Evolutionary conservation across 2,888 invertebrate species (phyloP), one percentile per base, ranked within the genome.

Genomic region (Calephelis perditalis): DNA sequence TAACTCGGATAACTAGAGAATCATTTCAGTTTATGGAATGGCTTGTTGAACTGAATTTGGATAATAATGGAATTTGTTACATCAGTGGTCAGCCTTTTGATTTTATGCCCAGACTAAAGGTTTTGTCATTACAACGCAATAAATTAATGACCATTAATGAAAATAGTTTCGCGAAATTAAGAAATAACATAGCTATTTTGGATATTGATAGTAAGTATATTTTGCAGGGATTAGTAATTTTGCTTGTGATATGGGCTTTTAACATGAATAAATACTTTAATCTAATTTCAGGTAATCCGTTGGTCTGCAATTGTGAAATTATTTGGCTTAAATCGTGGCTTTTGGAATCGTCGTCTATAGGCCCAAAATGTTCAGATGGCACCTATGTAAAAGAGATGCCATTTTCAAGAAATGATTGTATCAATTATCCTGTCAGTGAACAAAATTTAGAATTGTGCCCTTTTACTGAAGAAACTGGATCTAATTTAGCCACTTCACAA

Each of bases 261-360:
- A 6, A 40, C 8, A 40, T 6, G 7, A 40, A 26, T 26, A 26
- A 26, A 3, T 54, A 49, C 36, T 40, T 40, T 46, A 6, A 56
- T 37, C 63, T 64, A 63, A 54, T 63, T 84, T 65, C 80, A 96
- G 96, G 95, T 44, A 97, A 97, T 85, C 97, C 97, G 1, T 85
- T 97, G 65, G 91, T 93, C 35, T 97, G 97, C 77, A 94, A 95
- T 57, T 97, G 97, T 75, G 94, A 94, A 66, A 92, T 96, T 79
- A 91, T 96, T 60, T 97, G 97, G 97, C 83, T 97, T 3, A 93
- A 96, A 70, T 94, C 94, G 4, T 97, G 96, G 96, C 82, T 96
- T 37, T 93, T 94, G 65, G 96, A 96, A 78, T 93, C 94, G 0
- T 93, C 94, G 36, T 91, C 93, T 4, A 92, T 94, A 7, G 96